Evolutionary conservation across 2,888 invertebrate genomes (phyloP), one percentile per base, ranked within the genome.

Genomic region (Kryphioiulus occultus): DNA sequence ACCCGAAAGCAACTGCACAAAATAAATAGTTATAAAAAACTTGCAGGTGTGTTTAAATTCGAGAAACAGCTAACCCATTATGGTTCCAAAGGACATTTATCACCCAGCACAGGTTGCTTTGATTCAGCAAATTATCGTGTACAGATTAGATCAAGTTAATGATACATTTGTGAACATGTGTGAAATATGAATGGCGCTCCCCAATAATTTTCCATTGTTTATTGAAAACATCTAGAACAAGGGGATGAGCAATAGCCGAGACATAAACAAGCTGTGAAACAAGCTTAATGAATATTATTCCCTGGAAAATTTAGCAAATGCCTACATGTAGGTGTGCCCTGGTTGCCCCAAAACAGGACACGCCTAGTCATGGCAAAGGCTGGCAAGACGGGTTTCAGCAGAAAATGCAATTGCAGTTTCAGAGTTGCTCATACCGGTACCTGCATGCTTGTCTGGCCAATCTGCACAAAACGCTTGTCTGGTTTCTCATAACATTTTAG

Each of bases 231-330:
- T n/a, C n/a, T n/a, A n/a, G n/a, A 22, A 59, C 59, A 59, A 22
- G n/a, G 59, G 59, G 22, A 59, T 59, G 9, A 22, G 59, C 59
- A 59, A 22, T 59, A 59, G 59, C 59, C n/a, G n/a, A 59, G 22
- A 59, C 59, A 59, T n/a, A 59, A 59, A 59, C n/a, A 22, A 59
- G 59, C 59, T 59, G 59, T 22, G 59, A 59, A 59, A 59, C 22
- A 59, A n/a, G 59, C 59, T 59, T 59, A 59, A 59, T 59, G 59
- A 59, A n/a, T 59, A 59, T 59, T 59, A 59, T n/a, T 59, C 59
- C 59, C 59, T 59, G 1, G 59, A n/a, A 59, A 59, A 22, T n/a
- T n/a, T 59, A 59, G 22, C 22, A 59, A 59, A 59, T 59, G 59
- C n/a, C n/a, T n/a, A n/a, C n/a, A 59, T 59, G 59, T 59, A 59